Base-by-base conservation (phyloP, 2,888 invertebrate species). In the Gymnocheta viridis region DNA sequence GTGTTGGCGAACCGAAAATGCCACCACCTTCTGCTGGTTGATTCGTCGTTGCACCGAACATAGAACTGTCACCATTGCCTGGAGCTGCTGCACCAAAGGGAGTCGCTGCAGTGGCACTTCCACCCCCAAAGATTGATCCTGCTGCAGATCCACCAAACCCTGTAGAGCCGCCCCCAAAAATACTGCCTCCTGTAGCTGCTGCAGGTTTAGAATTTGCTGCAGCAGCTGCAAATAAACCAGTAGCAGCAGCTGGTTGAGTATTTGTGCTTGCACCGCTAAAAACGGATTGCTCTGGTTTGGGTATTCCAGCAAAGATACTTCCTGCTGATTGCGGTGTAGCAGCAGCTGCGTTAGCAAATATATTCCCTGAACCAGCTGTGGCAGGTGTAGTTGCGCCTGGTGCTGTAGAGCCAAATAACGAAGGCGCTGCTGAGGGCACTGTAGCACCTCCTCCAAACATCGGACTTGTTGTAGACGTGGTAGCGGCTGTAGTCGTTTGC, bases 221-320 rank as follows among this genome's bases (percentile, higher is more conserved):
- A n/a, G 88, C 88, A 4, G 89, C 84, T 0, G 88, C 88, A 88
- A 89, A 89, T 0, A 90, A 73, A 0, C 90, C 85, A 66, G 87
- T 84, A 32, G 64, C 38, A 32, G 64, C 38, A 47, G 88, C 78
- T 24, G 88, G 73, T 19, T 87, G 86, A 14, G 87, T 72, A 2
- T 44, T 66, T 2, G 78, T 19, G 24, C 66, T 35, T 4, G 85
- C 64, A 10, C 51, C 32, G 2, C 87, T 89, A 78, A 91, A 91
- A 2, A 89, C 88, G 0, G 89, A 88, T 29, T 87, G 87, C 29
- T 91, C 91, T 2, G 91, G 89, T 82, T 91, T 91, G 0, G 91
- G 90, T 19, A 91, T 88, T 54, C 87, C 89, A 2, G 89, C 89
- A 64, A 91, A 91, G 27, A 91, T 86, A 56, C 86, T 89, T 7